Conservation (phyloP, 2,888 invertebrate genomes). For the Drosophila flavopinicola region DNA sequence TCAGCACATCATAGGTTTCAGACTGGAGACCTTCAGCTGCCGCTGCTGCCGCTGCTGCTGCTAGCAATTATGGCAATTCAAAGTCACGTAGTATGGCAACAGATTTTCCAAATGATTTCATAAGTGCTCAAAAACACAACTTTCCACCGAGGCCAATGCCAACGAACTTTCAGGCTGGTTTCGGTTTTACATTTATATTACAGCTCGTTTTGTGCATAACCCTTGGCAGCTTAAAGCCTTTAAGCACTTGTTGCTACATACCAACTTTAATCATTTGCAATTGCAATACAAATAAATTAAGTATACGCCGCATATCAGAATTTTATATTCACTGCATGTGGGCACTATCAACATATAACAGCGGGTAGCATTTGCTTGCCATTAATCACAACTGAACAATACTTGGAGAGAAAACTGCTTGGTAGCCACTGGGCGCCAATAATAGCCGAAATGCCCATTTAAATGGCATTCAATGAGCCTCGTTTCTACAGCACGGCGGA, state of each 20-base stretch:
- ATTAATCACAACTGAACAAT: constrained; percentile 60
- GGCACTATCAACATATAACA: constrained; percentile 16
- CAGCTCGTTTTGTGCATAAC: background rate
- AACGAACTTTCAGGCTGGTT: constrained; percentile 13
- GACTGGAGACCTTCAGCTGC: background rate
- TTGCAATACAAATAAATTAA: constrained; percentile 51
- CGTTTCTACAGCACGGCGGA: constrained; percentile 7
- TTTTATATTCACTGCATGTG: constrained; percentile 10
- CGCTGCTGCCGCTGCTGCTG: constrained; percentile 15
- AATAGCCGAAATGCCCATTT: constrained; percentile 69
- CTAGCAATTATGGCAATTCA: constrained; percentile 68
- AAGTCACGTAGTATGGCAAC: constrained; percentile 68
- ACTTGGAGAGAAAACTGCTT: background rate
- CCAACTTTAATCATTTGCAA: constrained; percentile 20
- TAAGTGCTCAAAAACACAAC: constrained; percentile 47
- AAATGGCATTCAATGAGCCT: constrained; percentile 54
- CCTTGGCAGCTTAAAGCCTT: constrained; percentile 11
- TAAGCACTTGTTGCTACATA: constrained; percentile 50
- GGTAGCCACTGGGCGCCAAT: constrained; percentile 51
- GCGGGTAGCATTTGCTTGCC: constrained; percentile 17
- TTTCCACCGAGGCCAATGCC: constrained; percentile 39
- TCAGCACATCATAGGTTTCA: constrained; percentile 52
- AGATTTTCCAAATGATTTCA: constrained; percentile 73
- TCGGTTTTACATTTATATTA: background rate
- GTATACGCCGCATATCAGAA: constrained; percentile 37